Evolutionary conservation across 2,888 invertebrate species (phyloP), one percentile per base, ranked within the genome.

Genomic region (Biston stratarius): DNA sequence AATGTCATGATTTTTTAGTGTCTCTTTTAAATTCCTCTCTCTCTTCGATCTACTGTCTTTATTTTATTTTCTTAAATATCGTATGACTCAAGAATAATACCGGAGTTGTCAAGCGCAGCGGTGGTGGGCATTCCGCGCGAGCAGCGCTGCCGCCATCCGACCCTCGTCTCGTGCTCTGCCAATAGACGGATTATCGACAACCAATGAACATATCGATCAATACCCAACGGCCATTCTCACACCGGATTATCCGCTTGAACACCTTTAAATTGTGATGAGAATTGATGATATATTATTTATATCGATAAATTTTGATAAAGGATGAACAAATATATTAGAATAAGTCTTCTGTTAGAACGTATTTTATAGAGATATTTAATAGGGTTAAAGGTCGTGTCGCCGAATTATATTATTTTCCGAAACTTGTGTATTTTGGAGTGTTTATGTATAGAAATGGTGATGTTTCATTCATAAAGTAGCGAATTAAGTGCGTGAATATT

Each of bases 151-250:
- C 14, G 47, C 10, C 42, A 12, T 6, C 38, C 6, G 53, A 64
- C 64, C 64, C 64, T 64, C 52, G 40, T 59, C 49, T 38, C n/a
- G 33, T 7, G 52, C 36, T 12, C 38, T 12, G n/a, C 49, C 63
- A 42, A 36, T 42, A 15, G 33, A 53, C 36, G 59, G 64, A 58
- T 64, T 64, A 64, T 40, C 52, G 47, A 47, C 48, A 15, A n/a
- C 58, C 52, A 52, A 52, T 59, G 53, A 53, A 53, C 52, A 42
- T 59, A 53, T 53, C 59, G 53, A 64, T 64, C 64, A 53, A 64
- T 52, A 64, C 14, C n/a, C 51, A 14, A 6, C 38, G 40, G 11
- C 64, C 51, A 45, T 52, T 36, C 36, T 57, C 7, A 47, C 59
- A 47, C 36, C 12, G 33, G 45, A 45, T 64, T 51, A 36, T 10